Evolutionary conservation across 1,140 invertebrate species (phyloP).

Genomic region (Panagrolaimus sp.): DNA sequence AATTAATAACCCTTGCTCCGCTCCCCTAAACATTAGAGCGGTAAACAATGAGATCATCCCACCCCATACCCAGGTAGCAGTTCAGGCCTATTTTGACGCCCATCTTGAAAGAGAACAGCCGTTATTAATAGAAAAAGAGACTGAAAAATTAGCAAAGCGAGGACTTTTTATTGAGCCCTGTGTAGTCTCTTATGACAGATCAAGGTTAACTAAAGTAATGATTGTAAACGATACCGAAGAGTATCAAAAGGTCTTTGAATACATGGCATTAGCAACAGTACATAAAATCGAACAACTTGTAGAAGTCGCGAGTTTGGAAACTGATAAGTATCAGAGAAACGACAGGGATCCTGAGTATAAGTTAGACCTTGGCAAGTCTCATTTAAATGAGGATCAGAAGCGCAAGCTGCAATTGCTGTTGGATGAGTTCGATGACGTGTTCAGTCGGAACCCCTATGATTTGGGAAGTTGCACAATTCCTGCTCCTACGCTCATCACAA

Average conservation of each 20-base stretch:
- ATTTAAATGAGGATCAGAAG: slow-evolving; percentile 14
- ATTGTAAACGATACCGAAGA: not conserved
- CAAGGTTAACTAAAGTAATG: too few species aligned
- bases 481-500: slow-evolving; percentile 14
- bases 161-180: too few species aligned
- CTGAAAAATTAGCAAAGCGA: too few species aligned
- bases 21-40: too few species aligned
- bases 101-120: too few species aligned
- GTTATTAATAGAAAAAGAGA: too few species aligned
- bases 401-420: not conserved
- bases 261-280: not conserved
- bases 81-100: too few species aligned
- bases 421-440: slow-evolving; percentile 20
- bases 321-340: not conserved
- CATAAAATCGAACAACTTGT: not conserved
- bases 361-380: not conserved
- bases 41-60: too few species aligned
- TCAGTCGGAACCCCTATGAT: slow-evolving; percentile 14
- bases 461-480: slow-evolving; percentile 14
- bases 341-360: not conserved
- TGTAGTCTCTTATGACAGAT: too few species aligned
- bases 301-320: not conserved
- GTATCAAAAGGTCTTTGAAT: not conserved
- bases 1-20: too few species aligned
- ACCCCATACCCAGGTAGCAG: too few species aligned